phyloP scores from a whole-genome alignment of 2,113 vertebrate genomes.

The Erinaceus europaeus region DNA sequence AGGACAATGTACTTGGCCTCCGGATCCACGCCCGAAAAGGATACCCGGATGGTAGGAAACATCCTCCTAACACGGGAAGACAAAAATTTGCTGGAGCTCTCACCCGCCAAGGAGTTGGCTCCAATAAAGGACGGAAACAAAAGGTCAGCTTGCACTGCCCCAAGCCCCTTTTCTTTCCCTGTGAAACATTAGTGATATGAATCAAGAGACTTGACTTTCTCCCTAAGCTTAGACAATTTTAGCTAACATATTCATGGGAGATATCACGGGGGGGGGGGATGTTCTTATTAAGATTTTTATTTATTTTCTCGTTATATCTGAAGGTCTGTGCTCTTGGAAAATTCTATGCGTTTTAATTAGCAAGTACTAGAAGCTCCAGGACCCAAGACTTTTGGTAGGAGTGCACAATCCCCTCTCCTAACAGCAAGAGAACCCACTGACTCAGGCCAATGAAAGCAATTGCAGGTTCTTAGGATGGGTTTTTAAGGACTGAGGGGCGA shows the following conservation, averaged over 20 bases:
- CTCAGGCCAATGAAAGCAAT: background rate
- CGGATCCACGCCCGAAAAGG: conserved; percentile 96
- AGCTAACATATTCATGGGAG: background rate
- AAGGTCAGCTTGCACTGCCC: rapidly evolving
- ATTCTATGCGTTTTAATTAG: background rate
- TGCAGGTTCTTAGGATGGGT: rapidly evolving
- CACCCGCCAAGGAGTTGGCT: rapidly evolving
- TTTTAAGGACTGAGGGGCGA: background rate
- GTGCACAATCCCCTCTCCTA: too few relatives aligned
- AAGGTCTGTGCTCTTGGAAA: background rate
- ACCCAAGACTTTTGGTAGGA: background rate
- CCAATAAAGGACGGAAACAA: background rate
- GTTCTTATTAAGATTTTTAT: background rate
- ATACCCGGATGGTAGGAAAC: conserved; percentile 99
- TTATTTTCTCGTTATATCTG: background rate
- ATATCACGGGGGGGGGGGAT: too few relatives aligned
- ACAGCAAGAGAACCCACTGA: background rate
- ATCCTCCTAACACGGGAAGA: conserved; percentile 89
- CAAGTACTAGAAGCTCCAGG: background rate
- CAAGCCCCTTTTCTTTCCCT: background rate
- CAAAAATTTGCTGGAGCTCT: background rate
- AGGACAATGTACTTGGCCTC: conserved; percentile 98
- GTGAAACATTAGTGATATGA: background rate
- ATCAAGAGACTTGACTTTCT: background rate
- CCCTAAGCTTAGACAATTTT: background rate